Percentiles rank a stretch among this genome's conserved stretches.
phyloP scores from a whole-genome alignment of 2,888 invertebrate genomes.

The Pristionchus japonicus region DNA sequence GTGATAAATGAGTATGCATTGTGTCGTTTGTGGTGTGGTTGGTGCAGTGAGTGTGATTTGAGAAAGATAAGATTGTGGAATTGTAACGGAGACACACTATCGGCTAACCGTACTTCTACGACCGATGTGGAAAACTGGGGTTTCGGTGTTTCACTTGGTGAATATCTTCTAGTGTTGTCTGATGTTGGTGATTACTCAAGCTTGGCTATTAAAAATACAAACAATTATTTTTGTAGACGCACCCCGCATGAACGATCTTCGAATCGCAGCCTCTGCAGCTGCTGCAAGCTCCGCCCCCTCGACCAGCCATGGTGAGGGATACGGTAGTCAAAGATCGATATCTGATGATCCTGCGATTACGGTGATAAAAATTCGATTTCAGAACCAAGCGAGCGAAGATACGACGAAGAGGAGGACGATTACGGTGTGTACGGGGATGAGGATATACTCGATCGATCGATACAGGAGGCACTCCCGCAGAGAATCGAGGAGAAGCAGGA shows the following conservation, averaged over 20 bases:
- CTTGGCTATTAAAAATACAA: neutral
- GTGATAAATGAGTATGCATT: conserved; percentile 9
- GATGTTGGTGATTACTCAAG: neutral
- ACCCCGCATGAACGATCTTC: neutral
- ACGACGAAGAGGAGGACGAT: conserved; percentile 36
- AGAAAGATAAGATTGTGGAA: neutral
- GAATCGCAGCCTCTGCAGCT: neutral
- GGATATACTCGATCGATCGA: conserved; percentile 33
- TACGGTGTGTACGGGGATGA: conserved; percentile 40
- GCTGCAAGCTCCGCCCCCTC: conserved; percentile 33
- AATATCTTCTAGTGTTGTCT: neutral
- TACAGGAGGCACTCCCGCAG: neutral
- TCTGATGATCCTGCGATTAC: neutral
- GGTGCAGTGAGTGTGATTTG: conserved; percentile 31
- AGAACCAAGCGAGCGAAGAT: neutral
- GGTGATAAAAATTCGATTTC: neutral
- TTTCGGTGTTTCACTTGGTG: neutral
- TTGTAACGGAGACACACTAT: conserved; percentile 23
- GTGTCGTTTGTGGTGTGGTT: conserved; percentile 24
- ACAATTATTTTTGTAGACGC: neutral
- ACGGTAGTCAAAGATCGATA: neutral
- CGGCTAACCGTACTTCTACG: neutral
- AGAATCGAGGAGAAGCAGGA: neutral
- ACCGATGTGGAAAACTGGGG: neutral
- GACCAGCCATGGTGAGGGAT: neutral